Evolutionary conservation across 2,888 invertebrate species (phyloP), one percentile per base, ranked within the genome.

Genomic region (Prostheceraeus crozeri): DNA sequence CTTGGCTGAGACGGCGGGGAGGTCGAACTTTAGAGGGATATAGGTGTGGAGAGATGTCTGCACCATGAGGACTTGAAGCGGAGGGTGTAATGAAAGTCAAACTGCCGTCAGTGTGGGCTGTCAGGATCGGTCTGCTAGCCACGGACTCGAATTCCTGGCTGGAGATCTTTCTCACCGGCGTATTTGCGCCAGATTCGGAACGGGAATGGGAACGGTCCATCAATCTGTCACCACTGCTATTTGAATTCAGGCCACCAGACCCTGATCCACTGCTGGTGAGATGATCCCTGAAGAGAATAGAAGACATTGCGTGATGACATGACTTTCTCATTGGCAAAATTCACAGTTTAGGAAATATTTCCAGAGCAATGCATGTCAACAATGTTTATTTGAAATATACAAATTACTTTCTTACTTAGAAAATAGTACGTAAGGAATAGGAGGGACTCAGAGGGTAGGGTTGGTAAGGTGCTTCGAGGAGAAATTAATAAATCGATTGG

Each of bases 91-190:
- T 81, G 79, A 93, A 93, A 57, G 91, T 91, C 51, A 88, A 89
- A 19, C 88, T 87, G 14, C 93, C 93, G 75, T 91, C 91, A 62
- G 45, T 57, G n/a, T 90, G 86, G 1, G 70, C 72, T 21, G 87
- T 89, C 67, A 93, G 87, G 78, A 93, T 85, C 64, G 91, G 90
- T 75, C 89, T 89, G 27, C 28, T 27, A 19, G 45, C 57, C 2
- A 57, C 57, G 27, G 28, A 83, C 78, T 91, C 91, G 75, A 93
- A 93, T 78, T 93, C 91, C 79, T 90, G 90, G 60, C 91, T 90
- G 57, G 91, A 91, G 76, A 93, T 90, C 81, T 82, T 84, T 79
- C 86, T 83, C 66, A 91, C 90, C 53, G 91, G 93, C 59, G 91
- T 91, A 64, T 90, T 88, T 57, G 89, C 87, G 3, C 89, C 90